Conservation (phyloP, 2,113 vertebrate species). For the Semnornis frantzii region DNA sequence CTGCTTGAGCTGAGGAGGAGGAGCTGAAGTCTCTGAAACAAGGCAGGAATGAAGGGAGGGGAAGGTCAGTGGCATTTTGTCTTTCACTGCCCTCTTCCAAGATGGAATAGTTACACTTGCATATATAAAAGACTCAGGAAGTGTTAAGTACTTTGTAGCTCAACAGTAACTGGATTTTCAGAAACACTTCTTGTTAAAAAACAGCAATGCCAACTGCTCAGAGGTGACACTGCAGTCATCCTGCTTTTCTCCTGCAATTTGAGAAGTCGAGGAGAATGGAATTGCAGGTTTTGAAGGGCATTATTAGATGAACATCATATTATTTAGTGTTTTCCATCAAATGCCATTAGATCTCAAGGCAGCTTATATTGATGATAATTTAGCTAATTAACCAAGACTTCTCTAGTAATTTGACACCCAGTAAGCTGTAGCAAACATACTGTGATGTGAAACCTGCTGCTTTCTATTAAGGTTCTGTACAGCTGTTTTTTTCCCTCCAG, state of each 20-base stretch:
- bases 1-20: not conserved
- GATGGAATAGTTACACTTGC: not conserved
- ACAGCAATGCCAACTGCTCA: not conserved
- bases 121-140: not conserved
- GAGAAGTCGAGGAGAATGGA: not conserved
- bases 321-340: not conserved
- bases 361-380: not conserved
- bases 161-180: not conserved
- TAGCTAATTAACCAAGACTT: conserved; percentile 16
- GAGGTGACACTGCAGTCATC: not conserved
- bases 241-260: not conserved
- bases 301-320: not conserved
- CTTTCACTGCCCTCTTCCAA: not conserved
- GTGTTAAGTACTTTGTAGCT: not conserved
- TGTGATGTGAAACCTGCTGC: not conserved
- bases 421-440: not conserved
- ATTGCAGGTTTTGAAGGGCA: not conserved
- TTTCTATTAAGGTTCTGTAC: not conserved
- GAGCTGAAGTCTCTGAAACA: not conserved
- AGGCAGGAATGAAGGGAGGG: not conserved
- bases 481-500: not conserved
- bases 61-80: not conserved
- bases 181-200: not conserved
- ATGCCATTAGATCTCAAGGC: not conserved
- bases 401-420: not conserved